These are phyloP conservation scores for Anguilla japonica DNA, from an alignment of 2,113 vertebrate species.

Conservation along the genomic window DNA sequence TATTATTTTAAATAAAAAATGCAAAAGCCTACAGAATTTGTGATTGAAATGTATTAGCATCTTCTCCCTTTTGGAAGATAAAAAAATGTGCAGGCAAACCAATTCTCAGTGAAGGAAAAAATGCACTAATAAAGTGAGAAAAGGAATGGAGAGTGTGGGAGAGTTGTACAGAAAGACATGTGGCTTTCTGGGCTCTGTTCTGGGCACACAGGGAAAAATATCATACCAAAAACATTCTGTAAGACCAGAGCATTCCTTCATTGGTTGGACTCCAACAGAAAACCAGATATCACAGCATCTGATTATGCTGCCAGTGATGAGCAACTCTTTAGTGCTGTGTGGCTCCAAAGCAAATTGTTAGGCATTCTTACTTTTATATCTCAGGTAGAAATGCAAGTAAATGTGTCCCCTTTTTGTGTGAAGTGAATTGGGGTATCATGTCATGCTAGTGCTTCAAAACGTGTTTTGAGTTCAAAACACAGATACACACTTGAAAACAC, in stretches of 20 bases:
- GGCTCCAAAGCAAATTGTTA: background rate
- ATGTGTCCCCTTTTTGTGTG: background rate
- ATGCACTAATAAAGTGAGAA: background rate
- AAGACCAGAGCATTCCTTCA: slow-evolving; percentile 3
- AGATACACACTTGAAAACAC: background rate
- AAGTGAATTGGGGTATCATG: background rate
- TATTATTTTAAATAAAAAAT: background rate
- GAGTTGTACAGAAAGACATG: background rate
- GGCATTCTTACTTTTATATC: background rate
- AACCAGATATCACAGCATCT: background rate
- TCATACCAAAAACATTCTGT: background rate
- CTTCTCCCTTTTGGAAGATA: background rate
- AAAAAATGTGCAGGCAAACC: background rate
- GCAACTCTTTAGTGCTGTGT: background rate
- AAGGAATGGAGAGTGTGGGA: background rate
- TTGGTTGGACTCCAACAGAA: background rate
- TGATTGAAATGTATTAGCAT: background rate
- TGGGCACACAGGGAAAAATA: background rate
- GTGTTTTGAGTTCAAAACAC: too few species aligned
- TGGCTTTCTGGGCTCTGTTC: background rate
- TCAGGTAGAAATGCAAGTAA: background rate
- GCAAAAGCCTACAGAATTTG: background rate
- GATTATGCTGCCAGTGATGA: background rate
- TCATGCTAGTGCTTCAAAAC: too few species aligned
- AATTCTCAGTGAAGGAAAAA: background rate